Evolutionary conservation across 2,113 vertebrate genomes (phyloP), one percentile per base, ranked within the genome.

Genomic region (Brachyhypopomus gauderio): DNA sequence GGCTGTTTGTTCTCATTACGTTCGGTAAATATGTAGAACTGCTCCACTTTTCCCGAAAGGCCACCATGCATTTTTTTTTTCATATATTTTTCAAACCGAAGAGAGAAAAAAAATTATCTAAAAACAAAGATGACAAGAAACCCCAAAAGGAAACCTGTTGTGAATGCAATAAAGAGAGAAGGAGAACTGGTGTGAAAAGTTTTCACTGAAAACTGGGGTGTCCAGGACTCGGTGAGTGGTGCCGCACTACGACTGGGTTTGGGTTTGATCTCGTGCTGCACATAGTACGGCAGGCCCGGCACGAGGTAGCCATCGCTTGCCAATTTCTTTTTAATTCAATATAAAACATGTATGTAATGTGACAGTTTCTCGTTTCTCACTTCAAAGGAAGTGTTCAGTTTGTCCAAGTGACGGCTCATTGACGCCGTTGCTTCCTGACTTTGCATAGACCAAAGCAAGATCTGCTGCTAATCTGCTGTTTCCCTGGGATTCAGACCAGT

Each of bases 1-100:
- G 19, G 52, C n/a, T 83, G 84, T 85, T 83, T 85, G 82, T 85
- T 71, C 81, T 85, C 22, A 59, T 69, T 81, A 75, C 62, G 8
- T 67, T 75, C 75, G 52, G 72, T 69, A 75, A 75, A 81, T 75
- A 69, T 69, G 72, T 34, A 81, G 69, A 81, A 56, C 19, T 69
- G 52, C 52, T 59, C 52, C 23, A 23, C n/a, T 80, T 30, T 66
- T 74, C 30, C 30, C 59, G 66, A 81, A 75, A 81, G 34, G 52
- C 72, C 60, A 75, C 72, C 63, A 81, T 56, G 69, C 75, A 74
- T 30, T 30, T 30, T 30, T 30, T 30, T 30, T 36, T 22, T 7
- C n/a, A 78, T 75, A 52, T 30, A 30, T 30, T 70, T 36, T 55
- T 55, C 4, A 41, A 70, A 34, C 55, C 58, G 38, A 72, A 34